phyloP scores from a whole-genome alignment of 2,888 invertebrate species.

The Muscina levida region DNA sequence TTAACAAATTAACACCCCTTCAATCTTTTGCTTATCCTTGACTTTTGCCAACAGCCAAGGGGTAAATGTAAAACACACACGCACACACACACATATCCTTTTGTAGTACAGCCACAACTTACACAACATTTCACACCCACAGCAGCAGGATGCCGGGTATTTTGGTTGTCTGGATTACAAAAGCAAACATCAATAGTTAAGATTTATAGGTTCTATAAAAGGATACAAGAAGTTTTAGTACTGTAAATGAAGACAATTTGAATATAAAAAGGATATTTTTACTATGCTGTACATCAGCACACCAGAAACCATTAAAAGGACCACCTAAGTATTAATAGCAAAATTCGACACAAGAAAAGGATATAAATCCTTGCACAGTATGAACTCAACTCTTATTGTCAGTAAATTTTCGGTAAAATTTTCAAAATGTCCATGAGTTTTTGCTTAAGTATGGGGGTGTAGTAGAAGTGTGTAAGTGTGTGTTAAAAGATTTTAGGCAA shows the following conservation, averaged over 20 bases:
- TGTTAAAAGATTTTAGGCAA: too few relatives aligned
- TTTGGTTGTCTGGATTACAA: background rate
- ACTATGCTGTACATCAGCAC: background rate
- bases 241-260: slow-evolving; percentile 8
- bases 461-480: background rate
- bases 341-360: background rate
- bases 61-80: too few relatives aligned
- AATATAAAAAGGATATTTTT: slow-evolving; percentile 17
- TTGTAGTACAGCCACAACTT: background rate
- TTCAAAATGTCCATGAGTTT: slow-evolving; percentile 37
- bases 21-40: background rate
- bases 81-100: too few relatives aligned
- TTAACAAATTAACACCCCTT: background rate
- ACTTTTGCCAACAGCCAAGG: too few relatives aligned
- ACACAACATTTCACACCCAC: background rate
- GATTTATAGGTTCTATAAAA: slow-evolving; percentile 13
- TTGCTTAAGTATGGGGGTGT: background rate
- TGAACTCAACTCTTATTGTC: slow-evolving; percentile 40
- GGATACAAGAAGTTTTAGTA: background rate
- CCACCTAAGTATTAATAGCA: slow-evolving; percentile 25
- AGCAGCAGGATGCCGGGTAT: background rate
- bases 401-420: background rate
- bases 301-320: slow-evolving; percentile 8
- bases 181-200: background rate
- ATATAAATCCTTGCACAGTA: background rate